phyloP scores from a whole-genome alignment of 2,113 vertebrate genomes.

The Calyptomena viridis region DNA sequence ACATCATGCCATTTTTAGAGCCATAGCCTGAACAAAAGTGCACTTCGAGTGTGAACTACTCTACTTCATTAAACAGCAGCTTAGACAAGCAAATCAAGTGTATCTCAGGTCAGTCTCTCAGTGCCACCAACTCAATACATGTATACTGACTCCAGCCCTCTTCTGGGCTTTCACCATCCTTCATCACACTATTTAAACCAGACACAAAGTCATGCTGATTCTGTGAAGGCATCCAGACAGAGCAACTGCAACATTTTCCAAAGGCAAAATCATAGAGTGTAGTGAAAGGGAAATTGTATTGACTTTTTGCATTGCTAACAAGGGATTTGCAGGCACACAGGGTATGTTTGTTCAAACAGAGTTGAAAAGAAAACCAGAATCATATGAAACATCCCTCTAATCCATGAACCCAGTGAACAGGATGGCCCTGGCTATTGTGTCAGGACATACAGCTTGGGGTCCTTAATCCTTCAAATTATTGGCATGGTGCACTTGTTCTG shows the following conservation, averaged over 20 bases:
- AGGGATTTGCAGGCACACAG: conserved; percentile 48
- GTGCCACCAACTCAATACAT: not conserved
- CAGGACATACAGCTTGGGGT: conserved; percentile 11
- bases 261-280: conserved; percentile 30
- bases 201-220: conserved; percentile 37
- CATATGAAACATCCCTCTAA: conserved; percentile 62
- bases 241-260: conserved; percentile 47
- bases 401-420: conserved; percentile 47
- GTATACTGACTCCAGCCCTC: not conserved
- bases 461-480: conserved; percentile 66
- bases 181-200: conserved; percentile 2
- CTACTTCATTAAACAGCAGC: not conserved
- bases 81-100: not conserved
- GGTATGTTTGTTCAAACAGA: conserved; percentile 50
- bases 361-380: conserved; percentile 59
- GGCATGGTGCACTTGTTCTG: conserved; percentile 54
- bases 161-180: not conserved
- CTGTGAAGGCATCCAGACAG: conserved; percentile 55
- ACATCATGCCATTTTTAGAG: not conserved
- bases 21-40: not conserved
- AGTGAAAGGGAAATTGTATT: conserved; percentile 53
- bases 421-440: conserved; percentile 47
- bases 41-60: not conserved
- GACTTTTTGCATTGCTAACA: conserved; percentile 40
- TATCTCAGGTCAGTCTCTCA: not conserved